Evolutionary conservation across 1,140 invertebrate species (phyloP).

Genomic region (Zaprionus kolodkinae): DNA sequence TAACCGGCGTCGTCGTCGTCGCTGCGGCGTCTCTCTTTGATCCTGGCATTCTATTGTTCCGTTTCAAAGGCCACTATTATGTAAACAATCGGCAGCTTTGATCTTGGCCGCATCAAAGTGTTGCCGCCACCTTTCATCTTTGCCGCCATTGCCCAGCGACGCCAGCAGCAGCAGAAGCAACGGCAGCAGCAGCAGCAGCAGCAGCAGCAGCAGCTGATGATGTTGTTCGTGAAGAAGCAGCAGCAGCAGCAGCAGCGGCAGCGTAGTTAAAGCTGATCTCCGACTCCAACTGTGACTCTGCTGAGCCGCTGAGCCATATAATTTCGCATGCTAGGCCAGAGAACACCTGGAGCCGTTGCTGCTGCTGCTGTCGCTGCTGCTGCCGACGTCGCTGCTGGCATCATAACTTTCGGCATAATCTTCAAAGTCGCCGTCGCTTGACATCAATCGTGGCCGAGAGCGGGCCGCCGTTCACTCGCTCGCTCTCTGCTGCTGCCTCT

Average conservation of each 20-base stretch:
- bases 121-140: constrained; percentile 80
- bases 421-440: constrained; percentile 72
- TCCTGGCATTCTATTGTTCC: constrained; percentile 85
- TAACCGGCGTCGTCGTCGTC: constrained; percentile 70
- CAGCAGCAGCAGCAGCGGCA: constrained; percentile 42
- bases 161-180: constrained; percentile 55
- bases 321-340: constrained; percentile 72
- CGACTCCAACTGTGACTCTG: not conserved
- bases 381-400: constrained; percentile 39
- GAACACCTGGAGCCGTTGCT: constrained; percentile 57
- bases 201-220: constrained; percentile 43
- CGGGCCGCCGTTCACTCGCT: not conserved
- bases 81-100: constrained; percentile 84
- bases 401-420: constrained; percentile 81
- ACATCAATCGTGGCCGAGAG: constrained; percentile 69
- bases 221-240: constrained; percentile 34
- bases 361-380: constrained; percentile 19
- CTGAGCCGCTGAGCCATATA: constrained; percentile 67
- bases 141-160: constrained; percentile 66
- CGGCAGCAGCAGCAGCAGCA: constrained; percentile 43
- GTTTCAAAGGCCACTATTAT: constrained; percentile 85
- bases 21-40: constrained; percentile 61
- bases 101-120: constrained; percentile 84
- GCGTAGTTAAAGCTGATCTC: constrained; percentile 70
- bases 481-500: not conserved